These are phyloP conservation scores for Cheirogaleus major DNA, from an alignment of 2,797 vertebrate genomes.

Conservation along the genomic window DNA sequence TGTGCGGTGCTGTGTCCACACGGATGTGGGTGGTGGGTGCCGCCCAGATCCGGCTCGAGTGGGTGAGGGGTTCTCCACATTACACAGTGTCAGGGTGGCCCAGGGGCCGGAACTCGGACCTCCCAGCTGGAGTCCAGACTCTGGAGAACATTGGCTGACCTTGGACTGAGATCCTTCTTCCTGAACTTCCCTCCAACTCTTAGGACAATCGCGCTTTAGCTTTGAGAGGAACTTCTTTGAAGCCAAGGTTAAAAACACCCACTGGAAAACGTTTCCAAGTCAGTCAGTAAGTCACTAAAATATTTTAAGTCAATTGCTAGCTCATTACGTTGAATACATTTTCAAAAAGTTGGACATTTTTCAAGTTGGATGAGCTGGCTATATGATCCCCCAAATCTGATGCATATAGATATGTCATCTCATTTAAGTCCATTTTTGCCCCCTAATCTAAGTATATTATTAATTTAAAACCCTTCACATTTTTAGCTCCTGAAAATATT, in stretches of 20 bases:
- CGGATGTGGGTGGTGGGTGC: rapidly evolving
- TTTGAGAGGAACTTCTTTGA: neutral
- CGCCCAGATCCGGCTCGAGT: rapidly evolving
- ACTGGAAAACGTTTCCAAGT: neutral
- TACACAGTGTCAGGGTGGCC: rapidly evolving
- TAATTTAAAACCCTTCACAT: neutral
- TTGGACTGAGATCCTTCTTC: rapidly evolving
- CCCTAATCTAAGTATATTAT: rapidly evolving
- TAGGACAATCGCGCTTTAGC: neutral
- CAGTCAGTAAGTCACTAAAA: neutral
- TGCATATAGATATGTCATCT: rapidly evolving
- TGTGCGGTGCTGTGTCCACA: too few relatives aligned
- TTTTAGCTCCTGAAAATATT: neutral
- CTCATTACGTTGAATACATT: neutral
- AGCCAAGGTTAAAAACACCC: neutral
- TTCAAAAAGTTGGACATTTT: neutral
- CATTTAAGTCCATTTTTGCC: neutral
- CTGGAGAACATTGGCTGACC: rapidly evolving
- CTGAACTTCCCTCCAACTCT: neutral
- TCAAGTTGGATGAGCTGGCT: neutral
- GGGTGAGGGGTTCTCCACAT: rapidly evolving
- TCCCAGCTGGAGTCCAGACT: neutral
- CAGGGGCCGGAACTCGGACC: neutral
- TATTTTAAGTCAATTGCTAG: neutral
- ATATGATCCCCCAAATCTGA: rapidly evolving